Conservation (phyloP, 1,140 invertebrate genomes). For the Bombus haemorrhoidalis region DNA sequence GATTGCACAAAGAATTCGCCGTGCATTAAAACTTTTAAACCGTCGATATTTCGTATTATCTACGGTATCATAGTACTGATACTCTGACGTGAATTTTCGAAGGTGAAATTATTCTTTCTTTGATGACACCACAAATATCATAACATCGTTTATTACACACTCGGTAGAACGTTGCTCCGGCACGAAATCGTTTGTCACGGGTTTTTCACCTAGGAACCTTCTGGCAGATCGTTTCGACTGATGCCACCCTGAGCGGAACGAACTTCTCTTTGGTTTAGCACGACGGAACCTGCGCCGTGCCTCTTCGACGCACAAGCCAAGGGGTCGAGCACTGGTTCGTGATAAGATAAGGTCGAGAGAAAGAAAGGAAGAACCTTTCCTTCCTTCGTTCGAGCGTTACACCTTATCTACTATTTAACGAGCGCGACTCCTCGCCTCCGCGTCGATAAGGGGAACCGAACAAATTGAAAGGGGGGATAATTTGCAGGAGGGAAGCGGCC, state of each 20-base stretch:
- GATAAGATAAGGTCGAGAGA: slow-evolving; percentile 59
- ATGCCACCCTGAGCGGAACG: slow-evolving; percentile 11
- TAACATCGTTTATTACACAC: neutral
- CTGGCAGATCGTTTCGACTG: neutral
- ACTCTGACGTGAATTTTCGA: neutral
- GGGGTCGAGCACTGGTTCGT: slow-evolving; percentile 32
- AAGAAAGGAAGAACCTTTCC: slow-evolving; percentile 14
- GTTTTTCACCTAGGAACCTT: neutral
- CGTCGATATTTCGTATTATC: neutral
- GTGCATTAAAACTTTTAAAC: neutral
- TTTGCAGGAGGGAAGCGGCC: slow-evolving; percentile 44
- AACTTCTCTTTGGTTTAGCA: neutral
- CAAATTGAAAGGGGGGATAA: slow-evolving; percentile 68
- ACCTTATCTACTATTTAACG: slow-evolving; percentile 65
- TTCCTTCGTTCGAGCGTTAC: slow-evolving; percentile 53
- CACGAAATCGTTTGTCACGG: neutral
- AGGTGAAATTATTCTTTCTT: neutral
- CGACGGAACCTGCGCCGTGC: neutral
- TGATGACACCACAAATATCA: neutral
- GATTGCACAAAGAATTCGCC: neutral
- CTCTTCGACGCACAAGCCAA: slow-evolving; percentile 34
- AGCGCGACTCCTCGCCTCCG: slow-evolving; percentile 25
- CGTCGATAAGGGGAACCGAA: slow-evolving; percentile 49
- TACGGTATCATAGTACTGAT: neutral
- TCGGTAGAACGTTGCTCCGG: neutral